Percentiles rank a stretch among this genome's conserved stretches.
Conservation (phyloP, 2,113 vertebrate genomes). For the Cryptomyrus ogoouensis region DNA sequence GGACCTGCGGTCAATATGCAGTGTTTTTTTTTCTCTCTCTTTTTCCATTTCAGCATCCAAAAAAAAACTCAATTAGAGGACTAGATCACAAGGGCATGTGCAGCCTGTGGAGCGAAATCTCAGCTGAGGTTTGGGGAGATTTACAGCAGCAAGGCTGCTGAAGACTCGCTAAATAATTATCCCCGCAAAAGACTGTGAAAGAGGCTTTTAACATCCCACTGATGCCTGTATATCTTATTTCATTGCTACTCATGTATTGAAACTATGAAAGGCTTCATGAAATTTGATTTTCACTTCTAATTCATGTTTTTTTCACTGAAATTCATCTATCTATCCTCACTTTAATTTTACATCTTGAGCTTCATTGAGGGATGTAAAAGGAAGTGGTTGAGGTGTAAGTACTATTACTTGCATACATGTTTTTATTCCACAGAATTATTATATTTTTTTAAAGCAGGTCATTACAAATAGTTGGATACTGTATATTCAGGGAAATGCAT, state of each 20-base stretch:
- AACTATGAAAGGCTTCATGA: background rate
- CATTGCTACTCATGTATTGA: constrained; percentile 5
- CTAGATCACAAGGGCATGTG: constrained; percentile 1
- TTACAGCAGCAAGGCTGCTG: background rate
- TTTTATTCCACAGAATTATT: constrained; percentile 8
- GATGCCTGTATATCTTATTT: constrained; percentile 7
- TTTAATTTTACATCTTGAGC: constrained; percentile 20
- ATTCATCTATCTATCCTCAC: background rate
- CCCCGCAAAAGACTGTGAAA: constrained; percentile 7
- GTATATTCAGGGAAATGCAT: background rate
- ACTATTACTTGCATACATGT: background rate
- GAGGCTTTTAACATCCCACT: constrained; percentile 16
- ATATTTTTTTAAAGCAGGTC: background rate
- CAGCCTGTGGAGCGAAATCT: background rate
- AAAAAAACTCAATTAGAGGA: background rate
- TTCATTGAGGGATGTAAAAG: background rate
- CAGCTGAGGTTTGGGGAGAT: background rate
- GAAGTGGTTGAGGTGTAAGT: background rate
- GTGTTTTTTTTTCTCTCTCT: constrained; percentile 9
- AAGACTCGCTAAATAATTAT: constrained; percentile 17
- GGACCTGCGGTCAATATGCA: background rate
- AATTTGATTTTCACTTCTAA: background rate
- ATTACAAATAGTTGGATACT: background rate
- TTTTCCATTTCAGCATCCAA: constrained; percentile 9
- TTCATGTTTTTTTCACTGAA: background rate